Evolutionary conservation across 1,140 invertebrate species (phyloP), one percentile per base, ranked within the genome.

Genomic region (Latrodectus geometricus): DNA sequence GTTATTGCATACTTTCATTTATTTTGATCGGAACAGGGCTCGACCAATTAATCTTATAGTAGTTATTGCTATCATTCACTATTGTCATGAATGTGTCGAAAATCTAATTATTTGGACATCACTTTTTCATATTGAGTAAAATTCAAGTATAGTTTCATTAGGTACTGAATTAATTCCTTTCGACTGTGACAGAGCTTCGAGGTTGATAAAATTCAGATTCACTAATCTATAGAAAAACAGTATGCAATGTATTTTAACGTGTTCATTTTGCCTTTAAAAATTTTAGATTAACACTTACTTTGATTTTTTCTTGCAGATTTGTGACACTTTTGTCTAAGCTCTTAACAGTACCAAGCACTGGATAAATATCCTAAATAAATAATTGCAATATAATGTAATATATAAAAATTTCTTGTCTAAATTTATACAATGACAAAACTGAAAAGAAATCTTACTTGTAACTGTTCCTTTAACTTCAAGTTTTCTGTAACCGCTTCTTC

Each of bases 281-380:
- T 49, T 50, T 20, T n/a, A 9, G 50, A 52, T 20, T 20, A 76
- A 50, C 9, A 7, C 73, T 52, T 35, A 86, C 83, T 68, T 86
- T 86, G 9, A 86, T 66, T 86, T 86, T 86, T 70, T 86, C 83
- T 70, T 68, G 35, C 9, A 86, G 9, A 17, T 17, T 3, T 2
- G 75, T 49, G 17, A 86, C 76, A 4, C 65, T 75, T 20, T 70
- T 86, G 17, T 86, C 83, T 17, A 77, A 56, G 21, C 8, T 78
- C 69, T 86, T 86, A 0, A 86, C 83, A 49, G 83, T 70, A 4
- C 74, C 83, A 21, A 86, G 61, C n/a, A 86, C 68, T 0, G 83
- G 83, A 56, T 85, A 85, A 48, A 85, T 76, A 54, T 85, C 82
- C 82, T 85, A 54, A 84, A 17, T 20, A 83, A 83, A 74, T n/a